Percentiles rank a stretch among this genome's conserved stretches.
phyloP scores from a whole-genome alignment of 2,888 invertebrate genomes.

The Agrilus mali region DNA sequence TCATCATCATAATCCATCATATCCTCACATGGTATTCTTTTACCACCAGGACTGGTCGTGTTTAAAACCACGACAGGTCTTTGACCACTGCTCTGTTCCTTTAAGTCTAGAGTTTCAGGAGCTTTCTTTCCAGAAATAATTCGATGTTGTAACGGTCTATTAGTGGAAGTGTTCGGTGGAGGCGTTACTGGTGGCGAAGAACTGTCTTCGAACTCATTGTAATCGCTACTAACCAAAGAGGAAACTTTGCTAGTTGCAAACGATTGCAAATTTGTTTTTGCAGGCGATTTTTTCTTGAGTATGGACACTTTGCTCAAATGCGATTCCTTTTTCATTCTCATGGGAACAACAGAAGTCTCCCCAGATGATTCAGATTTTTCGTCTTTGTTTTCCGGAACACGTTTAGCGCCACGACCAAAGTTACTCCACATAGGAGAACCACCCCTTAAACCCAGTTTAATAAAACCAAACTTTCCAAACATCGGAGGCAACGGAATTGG shows the following conservation, averaged over 20 bases:
- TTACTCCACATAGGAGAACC: conserved; percentile 53
- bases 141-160: conserved; percentile 19
- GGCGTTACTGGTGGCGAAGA: conserved; percentile 43
- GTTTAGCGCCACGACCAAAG: conserved; percentile 32
- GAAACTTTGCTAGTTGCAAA: conserved; percentile 34
- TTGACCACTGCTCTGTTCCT: conserved; percentile 14
- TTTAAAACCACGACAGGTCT: conserved; percentile 12
- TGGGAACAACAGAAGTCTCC: conserved; percentile 7
- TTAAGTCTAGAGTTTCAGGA: conserved; percentile 16
- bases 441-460: conserved; percentile 49
- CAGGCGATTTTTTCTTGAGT: conserved; percentile 39
- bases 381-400: conserved; percentile 22
- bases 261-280: conserved; percentile 28
- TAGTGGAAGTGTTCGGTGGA: conserved; percentile 29
- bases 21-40: conserved; percentile 36
- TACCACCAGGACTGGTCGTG: conserved; percentile 27
- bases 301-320: conserved; percentile 44
- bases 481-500: conserved; percentile 46
- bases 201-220: conserved; percentile 46
- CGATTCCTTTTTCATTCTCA: conserved; percentile 34
- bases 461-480: conserved; percentile 45
- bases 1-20: conserved; percentile 48
- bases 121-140: conserved; percentile 19
- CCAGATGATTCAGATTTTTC: conserved; percentile 14
- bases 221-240: conserved; percentile 44